These are phyloP conservation scores for Neodiprion lecontei DNA, from an alignment of 1,140 invertebrate genomes.

Conservation along the genomic window DNA sequence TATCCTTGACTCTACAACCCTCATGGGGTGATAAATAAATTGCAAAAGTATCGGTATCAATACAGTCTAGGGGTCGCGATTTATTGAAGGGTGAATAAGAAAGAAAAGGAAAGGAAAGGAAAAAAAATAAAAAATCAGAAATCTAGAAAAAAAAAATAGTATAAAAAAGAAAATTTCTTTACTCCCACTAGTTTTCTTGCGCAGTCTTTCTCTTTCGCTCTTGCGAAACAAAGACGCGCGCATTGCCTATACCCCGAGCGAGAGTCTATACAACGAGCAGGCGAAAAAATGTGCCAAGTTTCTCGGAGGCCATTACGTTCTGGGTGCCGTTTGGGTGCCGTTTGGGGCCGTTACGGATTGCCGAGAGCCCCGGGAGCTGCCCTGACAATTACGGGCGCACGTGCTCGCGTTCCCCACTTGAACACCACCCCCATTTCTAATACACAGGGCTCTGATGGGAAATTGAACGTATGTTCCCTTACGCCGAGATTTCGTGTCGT, in stretches of 20 bases:
- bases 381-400: slow-evolving; percentile 54
- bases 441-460: not conserved
- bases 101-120: not conserved
- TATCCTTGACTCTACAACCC: not conserved
- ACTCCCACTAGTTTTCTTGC: not conserved
- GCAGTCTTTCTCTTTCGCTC: not conserved
- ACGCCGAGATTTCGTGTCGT: not conserved
- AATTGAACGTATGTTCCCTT: slow-evolving; percentile 1
- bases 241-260: no score
- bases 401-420: slow-evolving; percentile 36
- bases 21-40: not conserved
- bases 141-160: no score
- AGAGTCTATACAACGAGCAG: not conserved
- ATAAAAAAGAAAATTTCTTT: no score
- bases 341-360: slow-evolving; percentile 39
- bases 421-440: not conserved
- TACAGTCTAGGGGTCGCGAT: not conserved
- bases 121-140: no score
- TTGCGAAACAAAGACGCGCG: not conserved
- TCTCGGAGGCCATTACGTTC: slow-evolving; percentile 27
- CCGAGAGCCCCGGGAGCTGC: slow-evolving; percentile 27
- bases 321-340: slow-evolving; percentile 41
- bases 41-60: not conserved
- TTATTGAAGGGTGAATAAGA: not conserved
- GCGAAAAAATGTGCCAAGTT: slow-evolving; percentile 37